Base-by-base conservation (phyloP, 2,113 vertebrate genomes). In the Rhabdomys dilectus region DNA sequence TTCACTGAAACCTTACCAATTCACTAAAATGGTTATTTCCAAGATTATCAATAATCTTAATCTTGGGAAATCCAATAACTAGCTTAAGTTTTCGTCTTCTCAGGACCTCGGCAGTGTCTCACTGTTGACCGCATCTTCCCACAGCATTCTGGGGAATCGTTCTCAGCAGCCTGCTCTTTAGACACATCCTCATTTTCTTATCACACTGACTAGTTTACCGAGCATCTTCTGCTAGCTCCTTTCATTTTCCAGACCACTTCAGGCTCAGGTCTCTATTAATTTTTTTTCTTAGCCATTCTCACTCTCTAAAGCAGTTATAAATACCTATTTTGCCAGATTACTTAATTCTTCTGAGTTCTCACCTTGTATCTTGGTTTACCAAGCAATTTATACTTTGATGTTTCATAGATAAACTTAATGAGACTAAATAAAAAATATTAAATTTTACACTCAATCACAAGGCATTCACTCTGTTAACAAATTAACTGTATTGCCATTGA, bases 321-420 rank as follows among this genome's bases (percentile, higher is more conserved):
- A 84, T 64, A 92, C 72, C 29, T 80, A 1, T 34, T 73, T 42
- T 91, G 93, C 42, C 7, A 39, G 51, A 34, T 94, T 89, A 88
- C 31, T 95, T 36, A 78, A 86, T 75, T 91, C 22, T 26, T 8
- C 51, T n/a, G 72, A 85, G 89, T 66, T 88, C 68, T 72, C 48
- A 91, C 53, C 5, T 68, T 92, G 5, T 48, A 48, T n/a, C 34
- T 82, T 34, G 21, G 26, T 89, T 53, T 92, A 89, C 26, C 62
- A 16, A 93, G 95, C 22, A 78, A n/a, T 84, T 60, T 75, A 93
- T 19, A 96, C 3, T 39, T 72, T 53, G 42, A 48, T 80, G 42
- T 93, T 95, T 93, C 45, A 93, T 0, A 94, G 84, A 81, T 16
- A 92, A 93, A 89, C 45, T 73, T 93, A 91, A 78, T 80, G 15